Base-by-base conservation (phyloP, 1,140 invertebrate genomes). In the Latrodectus geometricus region DNA sequence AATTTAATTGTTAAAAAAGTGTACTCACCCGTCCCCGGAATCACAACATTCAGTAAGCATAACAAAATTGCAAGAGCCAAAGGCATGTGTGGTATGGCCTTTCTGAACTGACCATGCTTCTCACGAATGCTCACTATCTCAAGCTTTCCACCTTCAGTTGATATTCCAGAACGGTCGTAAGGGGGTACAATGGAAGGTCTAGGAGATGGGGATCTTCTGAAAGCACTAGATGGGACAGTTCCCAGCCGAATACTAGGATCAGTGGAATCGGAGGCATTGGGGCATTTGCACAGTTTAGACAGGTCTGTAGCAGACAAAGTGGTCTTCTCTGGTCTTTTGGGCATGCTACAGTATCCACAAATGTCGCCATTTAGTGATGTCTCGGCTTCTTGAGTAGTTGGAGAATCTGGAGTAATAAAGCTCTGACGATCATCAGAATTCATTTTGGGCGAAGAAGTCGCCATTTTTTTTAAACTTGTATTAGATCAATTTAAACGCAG, bases 71-170 rank as follows among this genome's bases (percentile, higher is more conserved):
- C 92, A 35, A 91, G 65, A 23, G 89, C 90, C 9, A 92, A 77
- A 9, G 92, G 92, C 90, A 93, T 91, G 49, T 90, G 89, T 4
- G 92, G 92, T 20, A 92, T 92, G 9, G 92, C 91, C 88, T 91
- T 92, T 87, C 92, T 90, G 49, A 92, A 89, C 9, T 90, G 88
- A 15, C 92, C 92, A 88, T 92, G 92, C 89, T 92, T 92, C 77
- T 92, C 91, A 2, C 85, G 88, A 23, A 92, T 89, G 89, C 90
- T 90, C 12, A 92, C 80, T 49, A 92, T 90, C 77, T 92, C 91
- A 11, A 75, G 75, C 77, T 84, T 83, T 14, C 83, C 83, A 50
- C 56, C 72, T 7, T 50, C 50, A 11, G 68, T 17, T n/a, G 74
- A 35, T 20, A 23, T 66, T 17, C 21, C 65, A 0, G 72, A 17